Percentiles rank a stretch among this genome's conserved stretches.
Conservation (phyloP, 2,888 invertebrate species). For the Tortricodes alternella region DNA sequence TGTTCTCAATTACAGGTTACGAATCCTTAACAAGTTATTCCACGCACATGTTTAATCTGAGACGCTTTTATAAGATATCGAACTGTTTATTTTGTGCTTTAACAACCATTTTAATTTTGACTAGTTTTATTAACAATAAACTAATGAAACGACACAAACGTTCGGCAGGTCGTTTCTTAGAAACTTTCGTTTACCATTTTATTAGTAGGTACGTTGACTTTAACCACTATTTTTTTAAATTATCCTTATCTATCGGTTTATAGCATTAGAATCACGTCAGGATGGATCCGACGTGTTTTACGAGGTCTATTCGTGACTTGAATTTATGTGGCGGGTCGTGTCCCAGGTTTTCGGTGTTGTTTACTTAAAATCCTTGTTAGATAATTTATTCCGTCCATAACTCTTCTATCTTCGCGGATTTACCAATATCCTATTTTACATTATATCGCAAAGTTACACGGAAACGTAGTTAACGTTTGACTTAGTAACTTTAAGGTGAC, state of each 20-base stretch:
- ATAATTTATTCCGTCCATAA: conserved; percentile 19
- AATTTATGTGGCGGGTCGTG: conserved; percentile 26
- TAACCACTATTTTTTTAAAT: conserved; percentile 21
- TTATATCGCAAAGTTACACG: no score
- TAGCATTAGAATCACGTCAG: conserved; percentile 22
- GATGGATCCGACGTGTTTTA: conserved; percentile 20
- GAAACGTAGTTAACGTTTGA: no score
- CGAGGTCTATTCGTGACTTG: conserved; percentile 25
- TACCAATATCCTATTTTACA: no score
- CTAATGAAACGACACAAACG: neutral
- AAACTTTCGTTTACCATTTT: neutral
- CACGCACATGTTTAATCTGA: no score
- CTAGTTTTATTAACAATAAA: no score
- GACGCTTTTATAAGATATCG: no score
- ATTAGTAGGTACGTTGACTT: conserved; percentile 9
- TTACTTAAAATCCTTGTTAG: conserved; percentile 16
- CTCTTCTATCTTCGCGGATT: no score
- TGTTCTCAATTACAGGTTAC: no score
- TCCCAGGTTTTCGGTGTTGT: conserved; percentile 18
- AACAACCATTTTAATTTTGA: no score
- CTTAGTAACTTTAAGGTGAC: no score
- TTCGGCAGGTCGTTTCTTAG: neutral
- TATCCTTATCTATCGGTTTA: conserved; percentile 23
- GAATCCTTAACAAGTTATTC: no score
- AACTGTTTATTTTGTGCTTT: no score